Evolutionary conservation across 35 echinoderm and acorn worm genomes (phyloP).

Genomic region (Apostichopus californicus): DNA sequence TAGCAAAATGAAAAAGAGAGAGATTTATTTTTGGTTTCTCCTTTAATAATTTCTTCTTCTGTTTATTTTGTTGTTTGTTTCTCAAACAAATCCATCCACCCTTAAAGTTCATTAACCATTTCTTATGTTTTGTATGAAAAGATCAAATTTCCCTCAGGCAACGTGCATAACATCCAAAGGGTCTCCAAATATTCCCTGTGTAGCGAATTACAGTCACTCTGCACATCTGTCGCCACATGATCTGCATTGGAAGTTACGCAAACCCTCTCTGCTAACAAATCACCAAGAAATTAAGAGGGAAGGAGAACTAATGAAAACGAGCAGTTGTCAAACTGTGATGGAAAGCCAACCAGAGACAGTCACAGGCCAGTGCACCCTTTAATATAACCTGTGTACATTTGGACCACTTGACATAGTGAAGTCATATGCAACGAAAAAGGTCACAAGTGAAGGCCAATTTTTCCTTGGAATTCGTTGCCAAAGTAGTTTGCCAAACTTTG

Average conservation of each 20-base stretch:
- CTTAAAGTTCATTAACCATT: slow-evolving; percentile 42
- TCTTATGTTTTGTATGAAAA: neutral
- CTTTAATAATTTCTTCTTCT: too few species aligned
- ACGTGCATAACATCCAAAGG: neutral
- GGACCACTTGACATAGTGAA: too few species aligned
- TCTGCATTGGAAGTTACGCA: too few species aligned
- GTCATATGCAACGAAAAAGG: too few species aligned
- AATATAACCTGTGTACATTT: neutral
- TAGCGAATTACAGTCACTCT: neutral
- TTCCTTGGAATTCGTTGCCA: neutral
- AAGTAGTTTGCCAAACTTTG: too few species aligned
- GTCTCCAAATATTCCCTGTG: neutral
- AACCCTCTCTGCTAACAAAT: neutral
- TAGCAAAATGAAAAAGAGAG: too few species aligned
- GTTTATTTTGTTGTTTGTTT: neutral
- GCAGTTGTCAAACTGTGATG: slow-evolving; percentile 22
- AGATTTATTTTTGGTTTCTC: too few species aligned
- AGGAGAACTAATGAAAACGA: neutral
- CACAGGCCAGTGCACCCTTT: slow-evolving; percentile 39
- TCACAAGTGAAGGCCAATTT: too few species aligned
- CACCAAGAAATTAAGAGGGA: neutral
- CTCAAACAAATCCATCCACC: neutral
- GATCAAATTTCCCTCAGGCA: slow-evolving; percentile 28
- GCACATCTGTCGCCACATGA: neutral
- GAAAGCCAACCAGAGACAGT: neutral